A percentile compares a stretch with the other conserved stretches of the same genome.
Evolutionary conservation across 2,797 vertebrate species (phyloP).

Genomic region (Podarcis siculus): DNA sequence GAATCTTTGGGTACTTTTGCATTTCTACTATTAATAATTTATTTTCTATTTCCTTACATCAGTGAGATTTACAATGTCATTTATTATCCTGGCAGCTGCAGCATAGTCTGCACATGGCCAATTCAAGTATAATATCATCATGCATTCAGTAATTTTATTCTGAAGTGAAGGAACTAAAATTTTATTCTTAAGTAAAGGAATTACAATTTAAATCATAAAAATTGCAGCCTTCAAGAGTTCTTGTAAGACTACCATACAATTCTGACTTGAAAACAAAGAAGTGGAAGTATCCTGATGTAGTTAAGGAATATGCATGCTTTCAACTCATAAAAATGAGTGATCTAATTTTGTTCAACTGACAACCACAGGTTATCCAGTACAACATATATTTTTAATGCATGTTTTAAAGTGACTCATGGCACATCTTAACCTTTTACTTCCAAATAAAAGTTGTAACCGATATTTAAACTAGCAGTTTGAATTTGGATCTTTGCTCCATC

Average conservation of each 20-base stretch:
- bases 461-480: not conserved
- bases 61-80: not conserved
- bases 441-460: not conserved
- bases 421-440: conserved; percentile 16
- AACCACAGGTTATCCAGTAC: conserved; percentile 34
- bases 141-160: conserved; percentile 37
- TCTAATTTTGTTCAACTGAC: conserved; percentile 23
- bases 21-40: conserved; percentile 25
- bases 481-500: not conserved
- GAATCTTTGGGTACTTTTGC: not conserved
- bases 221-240: conserved; percentile 41
- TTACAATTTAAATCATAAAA: conserved; percentile 48
- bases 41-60: conserved; percentile 9
- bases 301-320: not conserved
- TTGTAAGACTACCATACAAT: not conserved
- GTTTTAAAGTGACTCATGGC: conserved; percentile 8
- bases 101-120: conserved; percentile 24
- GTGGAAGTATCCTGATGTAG: conserved; percentile 14
- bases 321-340: conserved; percentile 6
- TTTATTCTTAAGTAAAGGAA: conserved; percentile 47
- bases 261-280: conserved; percentile 1
- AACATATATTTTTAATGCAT: conserved; percentile 38
- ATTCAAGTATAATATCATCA: conserved; percentile 40
- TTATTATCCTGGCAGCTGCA: conserved; percentile 20
- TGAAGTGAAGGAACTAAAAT: conserved; percentile 43